phyloP scores from a whole-genome alignment of 1,140 invertebrate species.

The Globodera ellingtonae region DNA sequence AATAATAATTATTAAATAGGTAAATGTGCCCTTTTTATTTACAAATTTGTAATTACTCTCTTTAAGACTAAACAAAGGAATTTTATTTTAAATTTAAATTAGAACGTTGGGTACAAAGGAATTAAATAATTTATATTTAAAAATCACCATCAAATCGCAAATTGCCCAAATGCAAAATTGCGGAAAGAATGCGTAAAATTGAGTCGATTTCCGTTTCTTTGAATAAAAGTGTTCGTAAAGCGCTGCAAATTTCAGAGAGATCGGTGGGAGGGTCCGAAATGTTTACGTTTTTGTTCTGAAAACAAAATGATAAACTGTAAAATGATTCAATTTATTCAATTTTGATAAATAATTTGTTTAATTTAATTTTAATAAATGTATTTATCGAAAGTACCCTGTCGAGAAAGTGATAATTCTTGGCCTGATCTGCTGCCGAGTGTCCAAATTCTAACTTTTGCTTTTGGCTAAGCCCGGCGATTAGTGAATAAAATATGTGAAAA shows the following conservation, averaged over 20 bases:
- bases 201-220: constrained; percentile 92
- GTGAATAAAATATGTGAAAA: constrained; percentile 97
- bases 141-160: constrained; percentile 80
- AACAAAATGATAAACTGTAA: background rate
- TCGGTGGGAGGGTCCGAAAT: background rate
- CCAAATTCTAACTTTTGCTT: constrained; percentile 87
- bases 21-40: too few species aligned
- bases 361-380: too few species aligned
- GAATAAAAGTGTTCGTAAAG: constrained; percentile 96
- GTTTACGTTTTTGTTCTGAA: background rate
- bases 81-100: too few species aligned
- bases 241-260: constrained; percentile 82
- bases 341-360: background rate
- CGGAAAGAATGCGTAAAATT: constrained; percentile 85
- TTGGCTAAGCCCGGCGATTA: constrained; percentile 85
- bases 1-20: background rate
- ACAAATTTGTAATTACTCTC: too few species aligned
- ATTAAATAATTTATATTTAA: background rate
- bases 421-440: background rate
- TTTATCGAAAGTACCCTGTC: background rate
- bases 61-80: too few species aligned
- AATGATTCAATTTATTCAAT: constrained; percentile 3
- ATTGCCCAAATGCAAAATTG: constrained; percentile 90
- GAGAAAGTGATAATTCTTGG: constrained; percentile 10
- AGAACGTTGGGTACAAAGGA: too few species aligned